Conservation (phyloP, 1,140 invertebrate genomes). For the Callitettix versicolor region DNA sequence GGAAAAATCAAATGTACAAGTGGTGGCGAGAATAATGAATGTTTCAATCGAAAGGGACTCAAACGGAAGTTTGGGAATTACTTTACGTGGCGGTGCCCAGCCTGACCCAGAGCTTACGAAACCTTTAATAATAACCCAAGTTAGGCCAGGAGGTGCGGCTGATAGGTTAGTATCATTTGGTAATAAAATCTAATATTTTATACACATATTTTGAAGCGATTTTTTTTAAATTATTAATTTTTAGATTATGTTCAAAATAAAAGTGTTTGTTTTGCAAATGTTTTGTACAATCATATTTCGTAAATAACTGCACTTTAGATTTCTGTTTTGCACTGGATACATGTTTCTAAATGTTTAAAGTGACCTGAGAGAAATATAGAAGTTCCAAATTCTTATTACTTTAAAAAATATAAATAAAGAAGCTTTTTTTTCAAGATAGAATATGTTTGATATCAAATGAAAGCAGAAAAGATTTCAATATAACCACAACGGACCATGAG, state of each 20-base stretch:
- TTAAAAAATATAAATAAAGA: too few species aligned
- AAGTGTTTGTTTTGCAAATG: not conserved
- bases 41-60: constrained; percentile 36
- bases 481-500: too few species aligned
- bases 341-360: too few species aligned
- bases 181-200: too few species aligned
- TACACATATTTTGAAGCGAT: not conserved
- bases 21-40: constrained; percentile 17
- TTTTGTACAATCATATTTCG: not conserved
- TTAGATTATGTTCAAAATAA: not conserved
- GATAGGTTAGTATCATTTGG: constrained; percentile 64
- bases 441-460: too few species aligned
- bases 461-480: too few species aligned
- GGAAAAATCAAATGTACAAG: not conserved
- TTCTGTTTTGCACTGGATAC: too few species aligned
- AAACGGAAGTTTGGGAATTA: constrained; percentile 77
- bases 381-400: too few species aligned
- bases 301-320: too few species aligned
- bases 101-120: constrained; percentile 45
- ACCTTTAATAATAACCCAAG: constrained; percentile 78
- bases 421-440: too few species aligned
- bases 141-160: constrained; percentile 78
- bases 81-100: constrained; percentile 67
- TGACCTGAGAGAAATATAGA: too few species aligned
- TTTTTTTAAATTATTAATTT: not conserved